phyloP scores from a whole-genome alignment of 2,797 vertebrate genomes.

The Sebastiscus albofasciatus region DNA sequence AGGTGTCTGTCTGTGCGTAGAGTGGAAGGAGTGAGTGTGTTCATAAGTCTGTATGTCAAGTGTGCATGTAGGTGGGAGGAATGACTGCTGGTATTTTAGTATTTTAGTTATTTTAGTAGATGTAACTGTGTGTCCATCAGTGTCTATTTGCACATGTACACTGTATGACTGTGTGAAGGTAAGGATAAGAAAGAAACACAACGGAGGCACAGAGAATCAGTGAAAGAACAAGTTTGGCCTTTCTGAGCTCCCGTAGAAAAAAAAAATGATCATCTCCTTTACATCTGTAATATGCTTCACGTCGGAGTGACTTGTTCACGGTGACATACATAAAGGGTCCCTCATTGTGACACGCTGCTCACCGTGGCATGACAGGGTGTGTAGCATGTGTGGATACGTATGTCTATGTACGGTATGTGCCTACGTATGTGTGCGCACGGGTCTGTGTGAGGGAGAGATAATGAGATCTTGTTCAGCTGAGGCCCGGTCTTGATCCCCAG shows the following conservation, averaged over 20 bases:
- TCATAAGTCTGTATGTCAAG: not conserved
- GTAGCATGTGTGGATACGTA: conserved; percentile 58
- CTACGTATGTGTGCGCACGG: conserved; percentile 33
- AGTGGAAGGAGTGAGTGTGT: not conserved
- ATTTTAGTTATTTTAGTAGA: not conserved
- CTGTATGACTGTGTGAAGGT: fast-evolving
- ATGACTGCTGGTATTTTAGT: not conserved
- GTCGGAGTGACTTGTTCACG: conserved; percentile 33
- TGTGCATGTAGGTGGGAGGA: not conserved
- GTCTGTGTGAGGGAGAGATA: conserved; percentile 71
- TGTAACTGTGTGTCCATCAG: not conserved
- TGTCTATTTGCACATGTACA: not conserved
- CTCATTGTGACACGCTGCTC: conserved; percentile 60
- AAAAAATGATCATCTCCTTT: conserved; percentile 17
- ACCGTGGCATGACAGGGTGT: conserved; percentile 49
- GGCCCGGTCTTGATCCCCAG: conserved; percentile 80
- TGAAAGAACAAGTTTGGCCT: not conserved
- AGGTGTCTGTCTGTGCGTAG: not conserved
- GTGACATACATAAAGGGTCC: conserved; percentile 69
- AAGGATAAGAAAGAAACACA: not conserved
- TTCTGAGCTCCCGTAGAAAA: conserved; percentile 1
- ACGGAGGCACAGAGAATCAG: not conserved
- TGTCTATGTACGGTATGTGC: conserved; percentile 36
- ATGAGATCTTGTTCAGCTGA: conserved; percentile 80
- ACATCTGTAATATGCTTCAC: conserved; percentile 40